These are phyloP conservation scores for Halcyon badia DNA, from an alignment of 2,797 vertebrate genomes.

Conservation along the genomic window DNA sequence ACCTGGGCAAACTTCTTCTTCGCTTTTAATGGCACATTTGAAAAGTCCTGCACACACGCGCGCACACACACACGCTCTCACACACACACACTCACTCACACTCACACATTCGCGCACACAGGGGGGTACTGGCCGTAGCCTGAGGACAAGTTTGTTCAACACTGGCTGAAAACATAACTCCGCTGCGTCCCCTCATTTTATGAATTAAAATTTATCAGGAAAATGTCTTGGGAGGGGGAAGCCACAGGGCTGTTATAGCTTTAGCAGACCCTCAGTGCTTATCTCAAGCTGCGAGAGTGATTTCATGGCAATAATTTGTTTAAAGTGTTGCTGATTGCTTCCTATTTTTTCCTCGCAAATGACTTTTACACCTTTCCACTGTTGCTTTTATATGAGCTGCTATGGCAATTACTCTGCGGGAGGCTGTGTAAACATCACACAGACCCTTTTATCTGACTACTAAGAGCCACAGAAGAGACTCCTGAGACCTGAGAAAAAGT, in stretches of 20 bases:
- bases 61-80: too few species aligned
- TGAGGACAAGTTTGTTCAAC: not conserved
- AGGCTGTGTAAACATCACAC: slow-evolving; percentile 60
- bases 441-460: slow-evolving; percentile 55
- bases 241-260: slow-evolving; percentile 60
- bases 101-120: accelerated
- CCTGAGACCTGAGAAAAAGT: slow-evolving; percentile 42
- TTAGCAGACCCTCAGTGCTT: slow-evolving; percentile 76
- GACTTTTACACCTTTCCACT: slow-evolving; percentile 84
- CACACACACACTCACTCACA: not conserved
- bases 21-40: not conserved
- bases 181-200: slow-evolving; percentile 7
- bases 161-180: not conserved
- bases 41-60: not conserved
- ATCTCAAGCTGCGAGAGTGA: slow-evolving; percentile 79
- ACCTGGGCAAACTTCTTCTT: not conserved
- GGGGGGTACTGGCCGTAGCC: accelerated
- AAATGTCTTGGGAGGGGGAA: slow-evolving; percentile 45
- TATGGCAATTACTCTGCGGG: slow-evolving; percentile 61
- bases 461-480: slow-evolving; percentile 25
- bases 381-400: slow-evolving; percentile 66
- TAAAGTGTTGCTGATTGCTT: slow-evolving; percentile 85
- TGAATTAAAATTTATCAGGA: slow-evolving; percentile 41
- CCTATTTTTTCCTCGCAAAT: slow-evolving; percentile 82
- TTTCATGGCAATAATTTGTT: slow-evolving; percentile 85